Conservation (phyloP, 92 coral and sea anemone genomes). For the Pocillopora meandrina region DNA sequence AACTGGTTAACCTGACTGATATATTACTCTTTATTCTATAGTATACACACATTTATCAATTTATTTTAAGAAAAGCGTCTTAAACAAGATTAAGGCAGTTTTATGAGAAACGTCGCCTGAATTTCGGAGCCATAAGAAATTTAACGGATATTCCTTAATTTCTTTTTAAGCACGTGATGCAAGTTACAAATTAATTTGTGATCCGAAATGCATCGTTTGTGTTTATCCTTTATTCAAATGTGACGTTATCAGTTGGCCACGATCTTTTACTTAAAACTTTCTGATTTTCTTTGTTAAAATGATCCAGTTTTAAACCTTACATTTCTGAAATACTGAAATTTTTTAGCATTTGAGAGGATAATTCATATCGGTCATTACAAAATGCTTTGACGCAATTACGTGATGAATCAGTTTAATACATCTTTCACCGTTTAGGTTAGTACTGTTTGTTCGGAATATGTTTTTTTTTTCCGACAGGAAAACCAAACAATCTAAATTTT, state of each 20-base stretch:
- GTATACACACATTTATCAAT: neutral
- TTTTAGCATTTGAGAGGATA: neutral
- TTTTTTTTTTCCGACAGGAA: constrained; percentile 7
- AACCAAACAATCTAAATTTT: constrained; percentile 12
- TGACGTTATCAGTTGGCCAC: neutral
- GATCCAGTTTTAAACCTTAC: neutral
- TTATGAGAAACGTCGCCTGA: neutral
- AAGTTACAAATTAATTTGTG: neutral
- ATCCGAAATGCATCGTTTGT: neutral
- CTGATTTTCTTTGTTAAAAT: neutral
- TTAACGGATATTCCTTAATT: neutral
- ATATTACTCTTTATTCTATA: neutral
- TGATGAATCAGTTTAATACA: constrained; percentile 15
- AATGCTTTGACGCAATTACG: neutral
- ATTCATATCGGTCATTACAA: constrained; percentile 3
- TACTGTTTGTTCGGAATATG: constrained; percentile 30
- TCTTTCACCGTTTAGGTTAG: constrained; percentile 15
- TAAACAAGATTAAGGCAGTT: neutral
- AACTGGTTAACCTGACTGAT: constrained; percentile 7
- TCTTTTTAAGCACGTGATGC: neutral
- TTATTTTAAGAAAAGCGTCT: neutral
- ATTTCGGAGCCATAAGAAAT: neutral
- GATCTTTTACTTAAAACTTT: neutral
- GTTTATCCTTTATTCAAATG: neutral
- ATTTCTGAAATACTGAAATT: neutral